phyloP scores from a whole-genome alignment of 2,888 invertebrate species.

The Enchytraeus crypticus region DNA sequence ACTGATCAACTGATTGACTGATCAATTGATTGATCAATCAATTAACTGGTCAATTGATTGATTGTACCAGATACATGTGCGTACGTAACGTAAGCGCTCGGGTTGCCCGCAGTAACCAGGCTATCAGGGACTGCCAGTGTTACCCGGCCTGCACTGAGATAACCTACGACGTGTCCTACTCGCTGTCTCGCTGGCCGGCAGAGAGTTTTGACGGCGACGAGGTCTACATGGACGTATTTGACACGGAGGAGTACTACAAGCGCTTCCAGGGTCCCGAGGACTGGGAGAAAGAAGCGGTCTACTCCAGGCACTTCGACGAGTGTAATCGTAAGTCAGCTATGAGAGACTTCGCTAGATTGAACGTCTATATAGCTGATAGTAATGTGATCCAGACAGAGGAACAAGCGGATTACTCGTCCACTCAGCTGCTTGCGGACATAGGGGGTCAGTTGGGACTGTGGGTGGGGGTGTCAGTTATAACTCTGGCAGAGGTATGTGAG shows the following conservation, averaged over 20 bases:
- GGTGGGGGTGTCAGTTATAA: conserved; percentile 26
- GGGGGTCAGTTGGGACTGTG: conserved; percentile 27
- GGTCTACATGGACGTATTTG: conserved; percentile 24
- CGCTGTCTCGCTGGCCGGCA: conserved; percentile 25
- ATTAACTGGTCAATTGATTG: too few relatives aligned
- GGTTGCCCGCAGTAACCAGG: conserved; percentile 17
- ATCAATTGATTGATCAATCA: too few relatives aligned
- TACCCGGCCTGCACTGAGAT: conserved; percentile 22
- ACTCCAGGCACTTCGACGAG: conserved; percentile 20
- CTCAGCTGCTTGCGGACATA: conserved; percentile 22
- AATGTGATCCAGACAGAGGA: conserved; percentile 26
- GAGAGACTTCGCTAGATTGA: conserved; percentile 23
- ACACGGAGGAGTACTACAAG: conserved; percentile 17
- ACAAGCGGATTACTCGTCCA: conserved; percentile 17
- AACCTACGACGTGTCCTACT: conserved; percentile 25
- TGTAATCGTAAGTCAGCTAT: conserved; percentile 18
- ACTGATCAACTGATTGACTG: too few relatives aligned
- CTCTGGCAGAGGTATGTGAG: conserved; percentile 21
- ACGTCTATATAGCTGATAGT: conserved; percentile 25
- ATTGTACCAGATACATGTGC: conserved; percentile 14
- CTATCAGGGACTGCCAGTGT: conserved; percentile 17
- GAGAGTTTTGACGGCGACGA: conserved; percentile 26
- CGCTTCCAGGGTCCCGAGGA: conserved; percentile 19
- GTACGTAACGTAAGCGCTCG: conserved; percentile 9
- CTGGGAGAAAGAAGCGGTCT: conserved; percentile 18